Percentiles rank a stretch among this genome's conserved stretches.
Evolutionary conservation across 1,140 invertebrate genomes (phyloP).

Genomic region (Acromyrmex charruanus): DNA sequence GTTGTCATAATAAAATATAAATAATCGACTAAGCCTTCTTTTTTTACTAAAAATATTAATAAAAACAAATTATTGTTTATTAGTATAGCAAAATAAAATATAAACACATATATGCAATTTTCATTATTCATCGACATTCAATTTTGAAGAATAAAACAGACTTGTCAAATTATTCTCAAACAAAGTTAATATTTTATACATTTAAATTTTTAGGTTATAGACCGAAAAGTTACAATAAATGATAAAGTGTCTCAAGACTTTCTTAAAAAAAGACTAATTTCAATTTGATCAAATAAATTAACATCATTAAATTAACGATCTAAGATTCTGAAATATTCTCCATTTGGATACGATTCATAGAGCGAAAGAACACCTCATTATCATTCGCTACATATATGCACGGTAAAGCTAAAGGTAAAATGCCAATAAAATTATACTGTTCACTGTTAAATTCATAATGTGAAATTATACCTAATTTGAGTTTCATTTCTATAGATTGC

Average conservation of each 20-base stretch:
- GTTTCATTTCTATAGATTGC: no score
- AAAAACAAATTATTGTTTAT: neutral
- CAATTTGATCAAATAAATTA: slow-evolving; percentile 13
- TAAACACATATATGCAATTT: neutral
- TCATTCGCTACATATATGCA: neutral
- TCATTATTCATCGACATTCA: neutral
- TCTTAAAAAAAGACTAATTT: neutral
- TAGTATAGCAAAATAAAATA: neutral
- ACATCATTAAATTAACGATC: slow-evolving; percentile 20
- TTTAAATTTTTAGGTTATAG: neutral
- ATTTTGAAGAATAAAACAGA: slow-evolving; percentile 4
- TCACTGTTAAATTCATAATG: neutral
- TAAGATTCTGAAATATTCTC: slow-evolving; percentile 7
- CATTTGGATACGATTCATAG: slow-evolving; percentile 19
- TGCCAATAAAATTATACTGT: neutral
- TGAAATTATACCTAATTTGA: no score
- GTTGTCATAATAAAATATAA: neutral
- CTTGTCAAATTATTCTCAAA: neutral
- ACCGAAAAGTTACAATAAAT: neutral
- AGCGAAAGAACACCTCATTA: neutral
- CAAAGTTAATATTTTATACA: neutral
- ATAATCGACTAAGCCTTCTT: neutral
- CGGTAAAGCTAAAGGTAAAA: neutral
- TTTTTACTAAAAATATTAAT: slow-evolving; percentile 16
- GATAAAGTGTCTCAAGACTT: neutral